Evolutionary conservation across 1,140 invertebrate genomes (phyloP).

Genomic region (Polyergus mexicanus): DNA sequence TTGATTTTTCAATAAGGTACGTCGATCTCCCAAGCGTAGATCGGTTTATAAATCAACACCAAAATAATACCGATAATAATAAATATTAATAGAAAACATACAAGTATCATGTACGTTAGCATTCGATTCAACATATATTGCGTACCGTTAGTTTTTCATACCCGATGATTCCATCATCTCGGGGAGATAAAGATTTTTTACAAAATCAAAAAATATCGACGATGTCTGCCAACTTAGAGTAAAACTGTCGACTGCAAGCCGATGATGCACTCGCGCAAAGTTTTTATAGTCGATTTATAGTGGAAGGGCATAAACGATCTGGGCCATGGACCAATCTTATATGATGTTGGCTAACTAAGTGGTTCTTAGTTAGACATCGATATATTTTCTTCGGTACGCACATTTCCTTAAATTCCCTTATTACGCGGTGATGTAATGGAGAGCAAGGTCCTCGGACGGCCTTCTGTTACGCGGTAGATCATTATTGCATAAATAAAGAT

Average conservation of each 20-base stretch:
- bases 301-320: conserved; percentile 82
- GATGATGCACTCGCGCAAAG: conserved; percentile 67
- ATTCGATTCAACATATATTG: neutral
- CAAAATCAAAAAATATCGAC: neutral
- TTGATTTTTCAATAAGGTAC: neutral
- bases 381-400: conserved; percentile 62
- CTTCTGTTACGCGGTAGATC: conserved; percentile 55
- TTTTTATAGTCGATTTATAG: conserved; percentile 80
- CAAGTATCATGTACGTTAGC: conserved; percentile 78
- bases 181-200: neutral
- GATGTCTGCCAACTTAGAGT: neutral
- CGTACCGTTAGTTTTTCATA: neutral
- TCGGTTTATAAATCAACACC: conserved; percentile 78
- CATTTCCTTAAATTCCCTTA: conserved; percentile 77
- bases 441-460: conserved; percentile 82
- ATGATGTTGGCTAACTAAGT: conserved; percentile 57
- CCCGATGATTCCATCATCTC: neutral
- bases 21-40: conserved; percentile 77
- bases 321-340: conserved; percentile 83
- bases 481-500: neutral
- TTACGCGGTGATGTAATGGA: conserved; percentile 72
- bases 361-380: conserved; percentile 74
- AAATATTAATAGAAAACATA: conserved; percentile 76
- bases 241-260: conserved; percentile 71
- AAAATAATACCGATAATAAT: conserved; percentile 72